Evolutionary conservation across 2,797 vertebrate species (phyloP), one percentile per base, ranked within the genome.

Genomic region (Hoplostethus mediterraneus): DNA sequence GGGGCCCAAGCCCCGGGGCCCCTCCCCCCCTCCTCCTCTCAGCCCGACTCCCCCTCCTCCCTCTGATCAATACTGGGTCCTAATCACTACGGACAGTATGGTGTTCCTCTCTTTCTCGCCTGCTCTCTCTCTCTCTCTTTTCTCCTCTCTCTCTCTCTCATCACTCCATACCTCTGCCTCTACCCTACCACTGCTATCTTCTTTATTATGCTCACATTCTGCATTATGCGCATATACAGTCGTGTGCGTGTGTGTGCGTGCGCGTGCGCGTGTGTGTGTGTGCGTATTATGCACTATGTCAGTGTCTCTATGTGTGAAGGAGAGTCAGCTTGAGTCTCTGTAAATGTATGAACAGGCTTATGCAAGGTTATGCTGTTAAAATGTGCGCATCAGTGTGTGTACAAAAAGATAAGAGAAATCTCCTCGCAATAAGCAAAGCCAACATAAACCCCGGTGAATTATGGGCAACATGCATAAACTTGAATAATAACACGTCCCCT

Each of bases 61-160:
- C 86, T 88, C 80, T 92, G 92, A 94, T 94, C 93, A 94, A 95
- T 94, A 93, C 79, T 10, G 65, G 69, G 71, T 85, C 86, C 92
- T 94, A 93, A 95, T 94, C 91, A 93, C 85, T 52, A 63, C 87
- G 85, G 90, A 94, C 90, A 92, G 88, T 63, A 69, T 68, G 79
- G 63, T 84, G 75, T 74, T 84, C 83, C 81, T 80, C 75, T 63
- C 63, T 57, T 82, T 82, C 84, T 80, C 82, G 87, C 81, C 86
- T 87, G 81, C 83, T 73, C 73, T 72, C 84, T 62, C 72, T 67
- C 67, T 71, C 71, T 79, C 76, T 83, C 64, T 79, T 72, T 47
- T 31, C 14, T 31, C 40, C 6, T 44, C 33, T 44, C 58, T 16
- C 59, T 62, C 21, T 40, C 40, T 79, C 63, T 75, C 45, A 7